A percentile compares a stretch with the other conserved stretches of the same genome.
phyloP scores from a whole-genome alignment of 2,888 invertebrate species.

The Nomada ferruginata region DNA sequence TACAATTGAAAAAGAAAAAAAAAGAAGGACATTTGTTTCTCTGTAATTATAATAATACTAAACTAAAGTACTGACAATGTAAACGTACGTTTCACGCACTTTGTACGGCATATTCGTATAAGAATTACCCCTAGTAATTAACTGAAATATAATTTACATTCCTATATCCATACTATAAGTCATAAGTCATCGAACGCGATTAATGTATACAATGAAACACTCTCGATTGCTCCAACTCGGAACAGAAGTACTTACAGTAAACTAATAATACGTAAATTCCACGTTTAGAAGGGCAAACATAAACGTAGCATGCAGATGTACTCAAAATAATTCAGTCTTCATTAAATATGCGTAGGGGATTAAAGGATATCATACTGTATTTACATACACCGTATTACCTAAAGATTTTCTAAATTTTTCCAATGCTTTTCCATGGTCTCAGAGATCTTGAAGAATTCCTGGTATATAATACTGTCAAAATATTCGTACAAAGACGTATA shows the following conservation, averaged over 20 bases:
- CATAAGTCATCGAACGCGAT: not conserved
- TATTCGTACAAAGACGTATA: slow-evolving; percentile 7
- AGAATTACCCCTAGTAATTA: not conserved
- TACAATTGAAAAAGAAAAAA: not conserved
- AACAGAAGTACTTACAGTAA: not conserved
- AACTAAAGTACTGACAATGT: slow-evolving; percentile 14
- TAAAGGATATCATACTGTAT: slow-evolving; percentile 30
- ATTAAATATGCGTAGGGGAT: slow-evolving; percentile 14
- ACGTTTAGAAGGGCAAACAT: not conserved
- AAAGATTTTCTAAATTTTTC: not conserved
- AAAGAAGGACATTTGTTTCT: too few species aligned
- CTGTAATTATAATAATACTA: not conserved
- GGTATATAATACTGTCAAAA: slow-evolving; percentile 3
- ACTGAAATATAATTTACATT: not conserved
- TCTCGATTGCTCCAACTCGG: not conserved
- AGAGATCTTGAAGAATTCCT: slow-evolving; percentile 28
- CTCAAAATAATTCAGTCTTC: slow-evolving; percentile 48
- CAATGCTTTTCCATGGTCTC: not conserved
- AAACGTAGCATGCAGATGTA: not conserved
- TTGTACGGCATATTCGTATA: slow-evolving; percentile 35
- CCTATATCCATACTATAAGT: not conserved
- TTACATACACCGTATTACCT: slow-evolving; percentile 26
- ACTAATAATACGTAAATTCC: not conserved
- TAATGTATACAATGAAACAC: not conserved
- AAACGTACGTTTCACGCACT: slow-evolving; percentile 24